phyloP scores from a whole-genome alignment of 2,113 vertebrate species.

The Stegastes partitus region DNA sequence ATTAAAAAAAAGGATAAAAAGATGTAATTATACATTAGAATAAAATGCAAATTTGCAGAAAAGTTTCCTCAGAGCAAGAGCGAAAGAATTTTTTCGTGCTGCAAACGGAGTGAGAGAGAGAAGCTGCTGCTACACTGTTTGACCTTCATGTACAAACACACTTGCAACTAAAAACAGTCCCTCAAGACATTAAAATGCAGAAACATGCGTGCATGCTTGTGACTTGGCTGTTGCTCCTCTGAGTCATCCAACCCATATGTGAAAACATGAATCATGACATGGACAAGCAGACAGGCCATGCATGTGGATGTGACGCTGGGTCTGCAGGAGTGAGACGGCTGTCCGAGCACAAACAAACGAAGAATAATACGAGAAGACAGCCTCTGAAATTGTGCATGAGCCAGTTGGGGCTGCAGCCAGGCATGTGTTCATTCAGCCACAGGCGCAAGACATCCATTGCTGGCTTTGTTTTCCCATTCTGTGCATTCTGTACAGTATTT shows the following conservation, averaged over 20 bases:
- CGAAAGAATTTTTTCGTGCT: neutral
- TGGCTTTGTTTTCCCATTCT: neutral
- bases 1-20: neutral
- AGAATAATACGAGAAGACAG: slow-evolving; percentile 69
- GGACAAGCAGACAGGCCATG: slow-evolving; percentile 27
- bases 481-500: slow-evolving; percentile 3
- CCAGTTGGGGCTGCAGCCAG: slow-evolving; percentile 64
- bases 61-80: too few species aligned
- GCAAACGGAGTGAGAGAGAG: neutral
- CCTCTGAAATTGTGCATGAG: slow-evolving; percentile 53
- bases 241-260: slow-evolving; percentile 28
- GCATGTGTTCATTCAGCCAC: slow-evolving; percentile 64
- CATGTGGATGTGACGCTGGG: slow-evolving; percentile 27
- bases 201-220: slow-evolving; percentile 18
- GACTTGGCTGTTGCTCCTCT: slow-evolving; percentile 16
- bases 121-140: neutral
- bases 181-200: slow-evolving; percentile 27
- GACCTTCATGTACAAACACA: slow-evolving; percentile 23
- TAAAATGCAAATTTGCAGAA: too few species aligned
- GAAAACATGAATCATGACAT: slow-evolving; percentile 39
- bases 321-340: slow-evolving; percentile 47
- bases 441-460: slow-evolving; percentile 46
- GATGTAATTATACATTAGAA: too few species aligned
- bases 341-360: slow-evolving; percentile 56
- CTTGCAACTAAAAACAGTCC: slow-evolving; percentile 15